phyloP scores from a whole-genome alignment of 1,140 invertebrate genomes.

The Archivesica marissinica region DNA sequence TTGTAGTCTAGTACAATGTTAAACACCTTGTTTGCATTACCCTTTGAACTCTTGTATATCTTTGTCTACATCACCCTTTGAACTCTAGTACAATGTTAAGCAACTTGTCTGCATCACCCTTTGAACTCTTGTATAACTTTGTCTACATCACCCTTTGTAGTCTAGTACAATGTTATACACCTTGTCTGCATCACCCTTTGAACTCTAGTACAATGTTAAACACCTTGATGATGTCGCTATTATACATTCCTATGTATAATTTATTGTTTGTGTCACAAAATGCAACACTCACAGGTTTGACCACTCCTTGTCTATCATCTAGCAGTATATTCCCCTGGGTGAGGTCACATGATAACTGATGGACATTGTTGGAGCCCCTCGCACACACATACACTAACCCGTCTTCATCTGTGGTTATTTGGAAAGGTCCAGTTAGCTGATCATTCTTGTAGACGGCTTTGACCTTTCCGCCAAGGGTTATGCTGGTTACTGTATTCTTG shows the following conservation, averaged over 20 bases:
- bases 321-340: background rate
- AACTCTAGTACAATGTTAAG: no score
- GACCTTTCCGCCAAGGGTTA: slow-evolving; percentile 1
- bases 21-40: no score
- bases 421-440: background rate
- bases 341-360: background rate
- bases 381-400: slow-evolving; percentile 27
- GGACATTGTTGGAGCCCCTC: slow-evolving; percentile 14
- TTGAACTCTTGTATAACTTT: no score
- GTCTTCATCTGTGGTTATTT: background rate
- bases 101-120: no score
- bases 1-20: no score
- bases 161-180: no score
- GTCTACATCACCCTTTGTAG: no score
- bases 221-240: background rate
- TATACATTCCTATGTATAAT: background rate
- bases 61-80: background rate
- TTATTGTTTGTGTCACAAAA: background rate
- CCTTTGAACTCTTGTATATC: no score
- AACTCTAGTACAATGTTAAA: background rate
- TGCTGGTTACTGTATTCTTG: background rate
- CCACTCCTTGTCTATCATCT: background rate
- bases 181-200: no score
- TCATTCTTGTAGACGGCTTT: slow-evolving; percentile 4
- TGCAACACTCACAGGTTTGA: background rate